Conservation (phyloP, 1,140 invertebrate genomes). For the Dufourea novaeangliae region DNA sequence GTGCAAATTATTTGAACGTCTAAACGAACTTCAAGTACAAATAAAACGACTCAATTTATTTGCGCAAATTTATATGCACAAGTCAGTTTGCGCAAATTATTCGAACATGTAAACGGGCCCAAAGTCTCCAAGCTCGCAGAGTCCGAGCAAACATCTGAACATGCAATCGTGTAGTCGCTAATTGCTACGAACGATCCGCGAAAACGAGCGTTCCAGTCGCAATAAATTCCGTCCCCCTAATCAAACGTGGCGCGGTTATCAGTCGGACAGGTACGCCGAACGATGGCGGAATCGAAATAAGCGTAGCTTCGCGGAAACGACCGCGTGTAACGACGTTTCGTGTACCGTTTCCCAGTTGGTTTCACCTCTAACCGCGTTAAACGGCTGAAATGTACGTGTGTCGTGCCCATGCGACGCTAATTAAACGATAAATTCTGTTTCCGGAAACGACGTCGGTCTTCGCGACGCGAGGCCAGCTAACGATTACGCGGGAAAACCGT, state of each 20-base stretch:
- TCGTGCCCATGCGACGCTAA: conserved; percentile 22
- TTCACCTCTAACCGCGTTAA: conserved; percentile 17
- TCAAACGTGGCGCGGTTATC: not conserved
- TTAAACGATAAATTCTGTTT: conserved; percentile 49
- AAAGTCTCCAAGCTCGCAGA: no score
- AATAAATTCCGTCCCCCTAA: not conserved
- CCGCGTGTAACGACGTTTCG: not conserved
- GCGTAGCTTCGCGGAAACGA: not conserved
- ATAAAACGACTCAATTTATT: no score
- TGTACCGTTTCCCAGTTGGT: not conserved
- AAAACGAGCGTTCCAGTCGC: not conserved
- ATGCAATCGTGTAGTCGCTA: no score
- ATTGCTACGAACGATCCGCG: not conserved
- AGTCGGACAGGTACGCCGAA: not conserved
- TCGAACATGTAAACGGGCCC: no score
- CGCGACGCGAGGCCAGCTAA: conserved; percentile 18
- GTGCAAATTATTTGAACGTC: no score
- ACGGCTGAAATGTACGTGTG: conserved; percentile 38
- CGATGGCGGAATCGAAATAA: not conserved
- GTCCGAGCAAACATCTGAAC: no score
- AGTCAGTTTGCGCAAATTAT: no score
- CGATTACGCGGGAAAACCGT: conserved; percentile 45
- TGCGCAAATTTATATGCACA: no score
- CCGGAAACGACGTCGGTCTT: conserved; percentile 34
- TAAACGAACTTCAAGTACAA: no score